Evolutionary conservation across 2,888 invertebrate species (phyloP).

Genomic region (Dusona sp.): DNA sequence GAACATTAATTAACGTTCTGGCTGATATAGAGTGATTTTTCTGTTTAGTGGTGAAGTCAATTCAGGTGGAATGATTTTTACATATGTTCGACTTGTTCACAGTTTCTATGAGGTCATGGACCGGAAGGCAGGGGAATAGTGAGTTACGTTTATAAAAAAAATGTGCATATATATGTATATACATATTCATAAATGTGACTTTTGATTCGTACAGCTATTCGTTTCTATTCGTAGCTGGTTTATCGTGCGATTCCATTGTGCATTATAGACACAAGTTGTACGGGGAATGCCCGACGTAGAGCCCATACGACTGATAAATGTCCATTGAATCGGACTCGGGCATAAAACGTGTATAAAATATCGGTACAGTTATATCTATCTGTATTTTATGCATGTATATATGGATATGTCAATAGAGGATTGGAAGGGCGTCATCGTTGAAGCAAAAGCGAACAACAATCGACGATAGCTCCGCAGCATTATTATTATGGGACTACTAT

Average conservation of each 20-base stretch:
- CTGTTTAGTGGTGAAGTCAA: neutral
- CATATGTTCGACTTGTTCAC: constrained; percentile 15
- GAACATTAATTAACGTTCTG: neutral
- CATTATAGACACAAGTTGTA: constrained; percentile 49
- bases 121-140: constrained; percentile 48
- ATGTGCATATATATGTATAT: constrained; percentile 9
- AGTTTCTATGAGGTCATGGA: constrained; percentile 47
- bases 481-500: constrained; percentile 66
- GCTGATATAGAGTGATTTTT: neutral
- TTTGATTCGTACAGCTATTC: constrained; percentile 60
- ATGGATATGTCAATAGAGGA: constrained; percentile 42
- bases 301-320: constrained; percentile 72
- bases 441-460: constrained; percentile 79
- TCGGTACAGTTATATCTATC: constrained; percentile 48
- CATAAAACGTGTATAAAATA: constrained; percentile 35
- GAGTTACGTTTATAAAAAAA: constrained; percentile 36
- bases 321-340: constrained; percentile 77
- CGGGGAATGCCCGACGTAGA: constrained; percentile 43
- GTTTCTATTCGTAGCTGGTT: constrained; percentile 64
- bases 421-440: constrained; percentile 68
- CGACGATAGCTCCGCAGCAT: constrained; percentile 77
- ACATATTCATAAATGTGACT: constrained; percentile 17
- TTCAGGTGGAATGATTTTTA: neutral
- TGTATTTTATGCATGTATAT: constrained; percentile 23
- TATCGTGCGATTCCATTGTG: constrained; percentile 66